Conservation (phyloP, 1,140 invertebrate species). For the Delia radicum region DNA sequence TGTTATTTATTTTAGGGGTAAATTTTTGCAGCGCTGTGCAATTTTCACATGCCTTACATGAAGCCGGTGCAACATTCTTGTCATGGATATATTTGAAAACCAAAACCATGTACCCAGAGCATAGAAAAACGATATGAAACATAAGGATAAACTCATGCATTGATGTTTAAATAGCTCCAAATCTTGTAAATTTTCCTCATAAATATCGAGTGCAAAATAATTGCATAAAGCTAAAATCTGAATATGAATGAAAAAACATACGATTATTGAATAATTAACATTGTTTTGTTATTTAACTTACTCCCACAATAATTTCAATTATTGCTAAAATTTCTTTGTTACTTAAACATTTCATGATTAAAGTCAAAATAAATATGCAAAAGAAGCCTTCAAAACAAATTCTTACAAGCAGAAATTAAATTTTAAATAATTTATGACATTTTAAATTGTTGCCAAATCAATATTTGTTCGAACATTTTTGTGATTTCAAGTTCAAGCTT, state of each 20-base stretch:
- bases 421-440: no score
- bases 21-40: no score
- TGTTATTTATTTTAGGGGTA: no score
- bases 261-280: neutral
- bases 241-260: neutral
- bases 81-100: neutral
- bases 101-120: neutral
- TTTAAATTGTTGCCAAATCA: no score
- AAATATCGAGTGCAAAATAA: neutral
- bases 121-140: neutral
- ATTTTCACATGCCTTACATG: no score
- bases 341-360: neutral
- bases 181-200: neutral
- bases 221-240: neutral
- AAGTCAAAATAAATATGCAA: no score
- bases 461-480: no score
- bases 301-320: neutral
- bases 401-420: no score
- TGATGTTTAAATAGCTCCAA: neutral
- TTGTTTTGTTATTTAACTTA: neutral
- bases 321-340: neutral
- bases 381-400: no score
- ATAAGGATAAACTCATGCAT: neutral
- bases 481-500: no score
- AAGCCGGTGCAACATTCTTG: neutral